Evolutionary conservation across 2,797 vertebrate genomes (phyloP), one percentile per base, ranked within the genome.

Genomic region (Nannoperca obscura): DNA sequence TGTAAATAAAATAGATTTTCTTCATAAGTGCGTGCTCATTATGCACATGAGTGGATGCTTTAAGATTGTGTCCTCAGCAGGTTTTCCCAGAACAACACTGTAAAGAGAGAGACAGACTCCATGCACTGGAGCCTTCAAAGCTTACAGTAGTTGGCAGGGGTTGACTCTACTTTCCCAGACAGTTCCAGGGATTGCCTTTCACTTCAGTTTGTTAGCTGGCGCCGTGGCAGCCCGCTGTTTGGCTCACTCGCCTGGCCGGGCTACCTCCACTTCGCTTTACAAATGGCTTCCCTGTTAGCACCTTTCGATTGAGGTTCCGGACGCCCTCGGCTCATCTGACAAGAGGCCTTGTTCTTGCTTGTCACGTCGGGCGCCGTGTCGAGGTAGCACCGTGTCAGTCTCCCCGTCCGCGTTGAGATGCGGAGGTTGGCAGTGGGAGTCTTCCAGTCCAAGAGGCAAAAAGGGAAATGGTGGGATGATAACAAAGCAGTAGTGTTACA

Each of bases 281-380:
- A 85, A 89, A 88, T 59, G 67, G 72, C 75, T 82, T 79, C 73
- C 53, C 81, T 83, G 86, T 87, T 86, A 88, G 70, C 77, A 74
- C 68, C 83, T 86, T 85, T 69, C 70, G 60, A 88, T 79, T 69
- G 82, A 88, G 90, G 58, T 79, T 70, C 78, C n/a, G 30, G 82
- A 80, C 38, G 49, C 72, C 83, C 62, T 65, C 22, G 42, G 50
- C 80, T 85, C 64, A 15, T 46, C 86, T 82, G 78, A 92, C 90
- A 85, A 63, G 73, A 71, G 74, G 76, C 82, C 84, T 83, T 69
- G 86, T 88, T 86, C 80, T 69, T 24, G 61, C 79, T 71, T 87
- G 86, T 90, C 86, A 87, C 30, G 13, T 50, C 3, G 20, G 57
- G 47, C 13, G 63, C 55, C 3, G 69, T 57, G 64, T 78, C 1